These are phyloP conservation scores for Adrianichthys oophorus DNA, from an alignment of 2,797 vertebrate species.

Conservation along the genomic window DNA sequence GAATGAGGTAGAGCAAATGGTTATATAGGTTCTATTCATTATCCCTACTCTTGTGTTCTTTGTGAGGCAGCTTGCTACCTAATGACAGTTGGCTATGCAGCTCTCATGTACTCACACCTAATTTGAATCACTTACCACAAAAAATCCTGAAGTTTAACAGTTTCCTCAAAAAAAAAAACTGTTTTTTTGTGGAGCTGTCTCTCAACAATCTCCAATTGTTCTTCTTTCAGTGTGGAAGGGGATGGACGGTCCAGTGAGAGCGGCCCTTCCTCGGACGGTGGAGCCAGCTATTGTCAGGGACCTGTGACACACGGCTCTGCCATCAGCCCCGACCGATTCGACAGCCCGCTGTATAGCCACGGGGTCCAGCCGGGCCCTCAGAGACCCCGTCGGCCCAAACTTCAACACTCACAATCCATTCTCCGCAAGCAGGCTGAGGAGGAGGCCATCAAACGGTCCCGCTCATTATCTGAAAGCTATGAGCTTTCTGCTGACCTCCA, in stretches of 20 bases:
- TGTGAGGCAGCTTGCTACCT: too few relatives aligned
- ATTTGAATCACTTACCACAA: too few relatives aligned
- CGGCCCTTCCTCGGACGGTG: slow-evolving; percentile 84
- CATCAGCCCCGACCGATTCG: slow-evolving; percentile 90
- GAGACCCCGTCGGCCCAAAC: slow-evolving; percentile 87
- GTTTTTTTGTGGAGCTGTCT: not conserved
- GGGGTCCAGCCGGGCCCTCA: slow-evolving; percentile 85
- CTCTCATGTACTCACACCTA: too few relatives aligned
- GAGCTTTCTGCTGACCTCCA: slow-evolving; percentile 98
- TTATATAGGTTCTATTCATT: too few relatives aligned
- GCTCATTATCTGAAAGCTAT: slow-evolving; percentile 97
- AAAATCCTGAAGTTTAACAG: too few relatives aligned
- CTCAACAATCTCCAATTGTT: not conserved
- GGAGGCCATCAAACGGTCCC: slow-evolving; percentile 95
- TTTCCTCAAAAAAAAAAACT: too few relatives aligned
- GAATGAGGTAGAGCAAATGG: not conserved
- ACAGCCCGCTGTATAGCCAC: slow-evolving; percentile 83
- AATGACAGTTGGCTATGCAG: too few relatives aligned
- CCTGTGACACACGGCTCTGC: slow-evolving; percentile 87
- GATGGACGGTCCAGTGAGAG: slow-evolving; percentile 88
- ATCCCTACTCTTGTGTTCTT: too few relatives aligned
- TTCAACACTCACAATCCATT: slow-evolving; percentile 95
- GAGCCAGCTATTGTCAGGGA: slow-evolving; percentile 85
- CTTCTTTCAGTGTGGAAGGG: slow-evolving; percentile 87
- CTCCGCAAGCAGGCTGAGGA: slow-evolving; percentile 97